phyloP scores from a whole-genome alignment of 2,113 vertebrate genomes.

The Dasyornis broadbenti region DNA sequence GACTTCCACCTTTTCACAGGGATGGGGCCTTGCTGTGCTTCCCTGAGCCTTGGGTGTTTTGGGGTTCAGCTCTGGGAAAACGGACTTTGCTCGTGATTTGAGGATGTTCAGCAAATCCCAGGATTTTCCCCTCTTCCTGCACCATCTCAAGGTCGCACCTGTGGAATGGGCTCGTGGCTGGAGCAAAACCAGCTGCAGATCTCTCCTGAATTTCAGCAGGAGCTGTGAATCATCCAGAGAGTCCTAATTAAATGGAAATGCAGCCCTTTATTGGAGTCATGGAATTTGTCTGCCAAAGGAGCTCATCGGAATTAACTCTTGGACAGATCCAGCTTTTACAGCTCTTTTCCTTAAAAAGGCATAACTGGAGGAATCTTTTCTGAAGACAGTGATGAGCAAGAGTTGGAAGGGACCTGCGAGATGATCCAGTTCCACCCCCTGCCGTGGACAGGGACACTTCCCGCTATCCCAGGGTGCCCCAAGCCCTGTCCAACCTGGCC shows the following conservation, averaged over 20 bases:
- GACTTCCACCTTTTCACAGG: background rate
- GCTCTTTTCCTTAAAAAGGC: background rate
- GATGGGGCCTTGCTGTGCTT: background rate
- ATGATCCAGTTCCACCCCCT: background rate
- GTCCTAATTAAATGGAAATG: background rate
- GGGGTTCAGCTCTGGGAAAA: background rate
- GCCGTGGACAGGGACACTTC: background rate
- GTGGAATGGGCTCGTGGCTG: background rate
- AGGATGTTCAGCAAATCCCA: background rate
- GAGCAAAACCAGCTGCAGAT: background rate
- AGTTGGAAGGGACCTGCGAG: background rate
- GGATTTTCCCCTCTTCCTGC: background rate
- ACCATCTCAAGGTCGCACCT: rapidly evolving
- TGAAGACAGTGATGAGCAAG: too few species aligned
- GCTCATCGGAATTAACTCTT: background rate
- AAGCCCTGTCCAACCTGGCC: background rate
- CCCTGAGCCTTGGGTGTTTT: background rate
- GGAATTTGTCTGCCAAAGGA: background rate
- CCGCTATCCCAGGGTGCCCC: background rate
- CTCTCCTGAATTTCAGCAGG: background rate
- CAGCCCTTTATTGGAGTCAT: background rate
- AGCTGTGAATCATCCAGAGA: background rate
- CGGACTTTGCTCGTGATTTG: background rate
- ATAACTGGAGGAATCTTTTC: background rate
- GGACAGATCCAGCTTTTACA: background rate